Percentiles rank a stretch among this genome's conserved stretches.
These are phyloP conservation scores for Wiebesia pumilae DNA, from an alignment of 1,140 invertebrate genomes.

Conservation along the genomic window DNA sequence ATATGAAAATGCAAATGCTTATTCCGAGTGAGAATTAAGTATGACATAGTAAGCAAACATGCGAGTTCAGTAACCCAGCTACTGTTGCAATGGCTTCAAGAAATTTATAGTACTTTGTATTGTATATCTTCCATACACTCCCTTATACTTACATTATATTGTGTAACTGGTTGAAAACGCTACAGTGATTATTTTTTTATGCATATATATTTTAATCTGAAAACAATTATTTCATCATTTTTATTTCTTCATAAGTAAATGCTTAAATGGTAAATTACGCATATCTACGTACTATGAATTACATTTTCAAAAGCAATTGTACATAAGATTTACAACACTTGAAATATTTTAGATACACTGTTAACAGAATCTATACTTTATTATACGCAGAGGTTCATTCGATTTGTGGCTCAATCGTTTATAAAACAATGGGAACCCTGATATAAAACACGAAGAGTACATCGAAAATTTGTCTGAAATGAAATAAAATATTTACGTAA, in stretches of 20 bases:
- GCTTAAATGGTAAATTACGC: too few relatives aligned
- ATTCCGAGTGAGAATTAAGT: not conserved
- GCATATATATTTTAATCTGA: not conserved
- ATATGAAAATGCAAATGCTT: not conserved
- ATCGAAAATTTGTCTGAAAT: too few relatives aligned
- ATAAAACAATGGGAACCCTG: too few relatives aligned
- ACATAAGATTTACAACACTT: too few relatives aligned
- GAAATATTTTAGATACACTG: too few relatives aligned
- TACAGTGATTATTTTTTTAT: not conserved
- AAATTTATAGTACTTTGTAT: not conserved
- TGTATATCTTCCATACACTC: not conserved
- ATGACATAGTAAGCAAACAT: not conserved
- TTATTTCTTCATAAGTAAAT: too few relatives aligned
- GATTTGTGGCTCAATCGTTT: too few relatives aligned
- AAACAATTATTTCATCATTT: not conserved
- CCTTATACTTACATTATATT: not conserved
- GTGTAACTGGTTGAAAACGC: not conserved
- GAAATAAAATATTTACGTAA: too few relatives aligned
- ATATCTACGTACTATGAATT: too few relatives aligned
- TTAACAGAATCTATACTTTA: too few relatives aligned
- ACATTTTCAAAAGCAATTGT: not conserved
- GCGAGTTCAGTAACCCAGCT: not conserved
- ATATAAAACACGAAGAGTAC: too few relatives aligned
- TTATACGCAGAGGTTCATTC: too few relatives aligned
- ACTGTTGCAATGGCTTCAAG: not conserved